A percentile compares a stretch with the other conserved stretches of the same genome.
Conservation (phyloP, 1,140 invertebrate species). For the Aphis gossypii region DNA sequence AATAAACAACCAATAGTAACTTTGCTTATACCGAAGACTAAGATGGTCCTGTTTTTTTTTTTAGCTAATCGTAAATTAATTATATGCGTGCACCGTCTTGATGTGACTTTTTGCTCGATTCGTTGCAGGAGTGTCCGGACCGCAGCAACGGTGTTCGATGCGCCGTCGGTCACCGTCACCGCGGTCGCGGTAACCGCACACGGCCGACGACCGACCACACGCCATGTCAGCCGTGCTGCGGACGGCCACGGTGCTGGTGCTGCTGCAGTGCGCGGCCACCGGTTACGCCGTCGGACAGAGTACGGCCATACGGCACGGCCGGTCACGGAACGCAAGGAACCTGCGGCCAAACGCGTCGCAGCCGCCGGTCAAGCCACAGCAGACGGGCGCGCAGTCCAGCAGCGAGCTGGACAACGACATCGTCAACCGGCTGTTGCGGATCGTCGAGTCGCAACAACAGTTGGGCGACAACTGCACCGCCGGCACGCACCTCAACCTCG, state of each 20-base stretch:
- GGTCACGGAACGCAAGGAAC: slow-evolving; percentile 39
- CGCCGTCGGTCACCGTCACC: background rate
- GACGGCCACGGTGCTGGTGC: background rate
- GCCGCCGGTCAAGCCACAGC: background rate
- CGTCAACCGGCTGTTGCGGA: slow-evolving; percentile 84
- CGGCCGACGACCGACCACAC: background rate
- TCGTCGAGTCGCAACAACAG: slow-evolving; percentile 88
- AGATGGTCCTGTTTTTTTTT: too few species aligned
- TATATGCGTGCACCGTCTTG: background rate
- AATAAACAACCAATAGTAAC: too few species aligned
- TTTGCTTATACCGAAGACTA: too few species aligned
- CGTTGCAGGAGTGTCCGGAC: too few species aligned
- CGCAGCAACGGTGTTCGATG: background rate
- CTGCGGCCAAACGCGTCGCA: background rate
- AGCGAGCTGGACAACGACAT: slow-evolving; percentile 68
- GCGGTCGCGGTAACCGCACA: background rate
- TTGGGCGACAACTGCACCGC: slow-evolving; percentile 90
- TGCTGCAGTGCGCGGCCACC: background rate
- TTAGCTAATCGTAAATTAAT: background rate
- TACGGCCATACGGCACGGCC: slow-evolving; percentile 37
- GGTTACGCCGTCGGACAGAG: background rate
- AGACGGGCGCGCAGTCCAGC: background rate
- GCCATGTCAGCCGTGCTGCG: background rate
- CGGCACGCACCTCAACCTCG: slow-evolving; percentile 87
- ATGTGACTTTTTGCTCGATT: background rate